phyloP scores from a whole-genome alignment of 2,797 vertebrate species.

The Enteromius fasciolatus region DNA sequence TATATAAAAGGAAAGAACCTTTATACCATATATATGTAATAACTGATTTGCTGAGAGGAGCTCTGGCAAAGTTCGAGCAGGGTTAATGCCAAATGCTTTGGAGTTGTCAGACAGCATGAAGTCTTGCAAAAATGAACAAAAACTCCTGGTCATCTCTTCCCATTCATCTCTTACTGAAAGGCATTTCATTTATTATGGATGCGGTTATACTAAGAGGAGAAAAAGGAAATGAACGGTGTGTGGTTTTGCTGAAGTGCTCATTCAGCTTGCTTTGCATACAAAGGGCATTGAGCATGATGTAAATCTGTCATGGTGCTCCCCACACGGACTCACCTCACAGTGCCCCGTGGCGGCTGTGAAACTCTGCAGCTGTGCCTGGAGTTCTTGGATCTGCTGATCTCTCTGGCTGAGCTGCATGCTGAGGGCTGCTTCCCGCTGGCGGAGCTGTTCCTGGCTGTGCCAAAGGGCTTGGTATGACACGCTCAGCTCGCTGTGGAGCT shows the following conservation, averaged over 20 bases:
- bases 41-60: neutral
- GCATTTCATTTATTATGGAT: slow-evolving; percentile 37
- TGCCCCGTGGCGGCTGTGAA: slow-evolving; percentile 50
- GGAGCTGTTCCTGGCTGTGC: slow-evolving; percentile 83
- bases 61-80: neutral
- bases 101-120: slow-evolving; percentile 31
- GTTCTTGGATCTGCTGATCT: slow-evolving; percentile 81
- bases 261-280: slow-evolving; percentile 35
- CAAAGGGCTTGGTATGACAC: slow-evolving; percentile 85
- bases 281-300: slow-evolving; percentile 39
- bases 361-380: slow-evolving; percentile 81
- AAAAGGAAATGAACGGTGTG: slow-evolving; percentile 43
- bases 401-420: slow-evolving; percentile 80
- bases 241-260: slow-evolving; percentile 41
- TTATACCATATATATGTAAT: neutral
- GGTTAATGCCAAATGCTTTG: slow-evolving; percentile 28
- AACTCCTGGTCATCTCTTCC: slow-evolving; percentile 19
- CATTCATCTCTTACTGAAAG: slow-evolving; percentile 30
- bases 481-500: slow-evolving; percentile 90
- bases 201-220: slow-evolving; percentile 26
- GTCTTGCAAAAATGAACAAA: slow-evolving; percentile 11
- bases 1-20: too few species aligned
- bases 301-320: slow-evolving; percentile 38
- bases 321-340: slow-evolving; percentile 75
- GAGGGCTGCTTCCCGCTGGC: slow-evolving; percentile 79